phyloP scores from a whole-genome alignment of 2,888 invertebrate species.

The Megamerina dolium region DNA sequence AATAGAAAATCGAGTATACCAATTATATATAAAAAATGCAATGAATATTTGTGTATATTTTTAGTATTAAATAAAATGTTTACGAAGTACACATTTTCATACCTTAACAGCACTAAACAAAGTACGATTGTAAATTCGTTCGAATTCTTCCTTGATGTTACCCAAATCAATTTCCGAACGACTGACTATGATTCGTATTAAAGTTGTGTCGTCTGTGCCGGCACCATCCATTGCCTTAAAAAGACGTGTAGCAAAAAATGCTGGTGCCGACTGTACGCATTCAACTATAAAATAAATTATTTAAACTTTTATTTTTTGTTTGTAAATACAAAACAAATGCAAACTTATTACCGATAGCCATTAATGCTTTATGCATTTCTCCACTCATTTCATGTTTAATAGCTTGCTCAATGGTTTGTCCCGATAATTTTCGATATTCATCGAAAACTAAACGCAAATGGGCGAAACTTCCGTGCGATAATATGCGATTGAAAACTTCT shows the following conservation, averaged over 20 bases:
- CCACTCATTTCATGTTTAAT: constrained; percentile 63
- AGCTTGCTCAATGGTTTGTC: constrained; percentile 68
- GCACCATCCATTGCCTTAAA: constrained; percentile 58
- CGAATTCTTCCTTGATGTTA: constrained; percentile 62
- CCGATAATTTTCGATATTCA: constrained; percentile 67
- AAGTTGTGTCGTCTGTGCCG: constrained; percentile 64
- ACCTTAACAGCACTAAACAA: neutral
- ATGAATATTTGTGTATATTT: too few species aligned
- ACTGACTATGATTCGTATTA: constrained; percentile 65
- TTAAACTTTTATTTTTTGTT: neutral
- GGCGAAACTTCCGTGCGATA: constrained; percentile 68
- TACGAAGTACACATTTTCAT: too few species aligned
- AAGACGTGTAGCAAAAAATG: constrained; percentile 61
- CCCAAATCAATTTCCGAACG: too few species aligned
- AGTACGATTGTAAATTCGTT: constrained; percentile 61
- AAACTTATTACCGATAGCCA: constrained; percentile 60
- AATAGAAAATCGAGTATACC: neutral
- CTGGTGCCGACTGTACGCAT: constrained; percentile 58
- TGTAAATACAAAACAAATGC: too few species aligned
- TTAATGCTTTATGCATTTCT: constrained; percentile 61
- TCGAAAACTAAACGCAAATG: constrained; percentile 66
- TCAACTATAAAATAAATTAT: constrained; percentile 53
- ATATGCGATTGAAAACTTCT: constrained; percentile 64
- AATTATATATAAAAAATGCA: neutral
- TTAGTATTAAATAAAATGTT: too few species aligned